These are phyloP conservation scores for Samia ricini DNA, from an alignment of 1,140 invertebrate species.

Conservation along the genomic window DNA sequence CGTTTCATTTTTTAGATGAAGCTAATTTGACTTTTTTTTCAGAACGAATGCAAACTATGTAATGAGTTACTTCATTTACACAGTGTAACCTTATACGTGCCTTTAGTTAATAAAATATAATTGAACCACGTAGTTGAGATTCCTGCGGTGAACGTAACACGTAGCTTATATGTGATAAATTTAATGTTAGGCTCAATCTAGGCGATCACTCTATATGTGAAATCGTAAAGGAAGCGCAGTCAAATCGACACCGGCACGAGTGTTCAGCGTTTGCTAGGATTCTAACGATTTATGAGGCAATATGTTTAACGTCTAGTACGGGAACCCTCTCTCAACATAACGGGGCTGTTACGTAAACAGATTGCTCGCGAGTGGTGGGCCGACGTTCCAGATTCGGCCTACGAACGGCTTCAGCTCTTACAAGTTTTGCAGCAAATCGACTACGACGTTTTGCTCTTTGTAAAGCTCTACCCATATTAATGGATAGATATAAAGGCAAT, in stretches of 20 bases:
- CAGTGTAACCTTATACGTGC: too few relatives aligned
- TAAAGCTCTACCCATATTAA: constrained; percentile 27
- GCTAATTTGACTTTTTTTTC: too few relatives aligned
- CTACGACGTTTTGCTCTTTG: constrained; percentile 29
- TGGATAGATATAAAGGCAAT: constrained; percentile 17
- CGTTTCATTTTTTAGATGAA: too few relatives aligned
- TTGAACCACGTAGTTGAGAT: neutral
- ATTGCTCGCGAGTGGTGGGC: constrained; percentile 65
- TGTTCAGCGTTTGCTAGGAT: constrained; percentile 65
- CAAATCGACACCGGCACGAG: constrained; percentile 69
- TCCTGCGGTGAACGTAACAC: neutral
- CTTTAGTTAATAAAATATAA: constrained; percentile 9
- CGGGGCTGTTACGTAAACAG: constrained; percentile 75
- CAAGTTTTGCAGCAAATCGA: constrained; percentile 46
- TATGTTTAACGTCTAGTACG: constrained; percentile 76
- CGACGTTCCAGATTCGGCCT: constrained; percentile 52
- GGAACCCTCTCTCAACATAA: constrained; percentile 71
- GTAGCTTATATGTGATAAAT: constrained; percentile 4
- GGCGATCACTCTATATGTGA: constrained; percentile 59
- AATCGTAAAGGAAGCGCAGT: constrained; percentile 70
- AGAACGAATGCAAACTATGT: too few relatives aligned
- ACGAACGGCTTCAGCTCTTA: constrained; percentile 45
- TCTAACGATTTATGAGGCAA: constrained; percentile 75
- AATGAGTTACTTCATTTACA: too few relatives aligned
- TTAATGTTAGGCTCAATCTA: constrained; percentile 17